Evolutionary conservation across 2,797 vertebrate genomes (phyloP), one percentile per base, ranked within the genome.

Genomic region (Nyctibius grandis): DNA sequence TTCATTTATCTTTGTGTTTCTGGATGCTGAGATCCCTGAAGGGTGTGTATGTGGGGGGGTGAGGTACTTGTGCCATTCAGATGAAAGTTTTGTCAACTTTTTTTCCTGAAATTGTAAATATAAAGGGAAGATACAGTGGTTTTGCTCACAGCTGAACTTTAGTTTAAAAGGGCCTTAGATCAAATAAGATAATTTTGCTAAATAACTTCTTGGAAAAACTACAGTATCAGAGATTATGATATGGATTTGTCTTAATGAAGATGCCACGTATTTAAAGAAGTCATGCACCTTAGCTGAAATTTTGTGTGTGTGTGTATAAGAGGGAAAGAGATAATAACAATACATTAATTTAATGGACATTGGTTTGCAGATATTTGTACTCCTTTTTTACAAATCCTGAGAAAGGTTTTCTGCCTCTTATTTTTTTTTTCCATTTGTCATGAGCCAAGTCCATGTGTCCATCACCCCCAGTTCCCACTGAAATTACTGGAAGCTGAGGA

Each of bases 61-160:
- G 80, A 7, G 56, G 19, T 75, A 26, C 5, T 84, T 18, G 50
- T 56, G 54, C 34, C 42, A 33, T 7, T 40, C 45, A 33, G 65
- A 22, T 53, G 31, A 26, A 89, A 44, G 22, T 53, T 82, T 81
- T 89, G 19, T 69, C 61, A 85, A 25, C 19, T 8, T 22, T 80
- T 91, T 94, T 60, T 81, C 74, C 29, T 61, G 16, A n/a, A 88
- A 90, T 15, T 57, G 34, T 50, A 73, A 95, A n/a, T n/a, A n/a
- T n/a, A n/a, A 26, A 83, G 26, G 26, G 40, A 93, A 73, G 36
- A 72, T n/a, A 3, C 9, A 68, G 36, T 44, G 63, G 17, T 70
- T 88, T 88, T 91, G 16, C 21, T 78, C 31, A 7, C n/a, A 48
- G 63, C 36, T 87, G 48, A 84, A 45, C 26, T 74, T 82, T 4